A percentile compares a stretch with the other conserved stretches of the same genome.
phyloP scores from a whole-genome alignment of 2,888 invertebrate species.

The Hylaea fasciaria region DNA sequence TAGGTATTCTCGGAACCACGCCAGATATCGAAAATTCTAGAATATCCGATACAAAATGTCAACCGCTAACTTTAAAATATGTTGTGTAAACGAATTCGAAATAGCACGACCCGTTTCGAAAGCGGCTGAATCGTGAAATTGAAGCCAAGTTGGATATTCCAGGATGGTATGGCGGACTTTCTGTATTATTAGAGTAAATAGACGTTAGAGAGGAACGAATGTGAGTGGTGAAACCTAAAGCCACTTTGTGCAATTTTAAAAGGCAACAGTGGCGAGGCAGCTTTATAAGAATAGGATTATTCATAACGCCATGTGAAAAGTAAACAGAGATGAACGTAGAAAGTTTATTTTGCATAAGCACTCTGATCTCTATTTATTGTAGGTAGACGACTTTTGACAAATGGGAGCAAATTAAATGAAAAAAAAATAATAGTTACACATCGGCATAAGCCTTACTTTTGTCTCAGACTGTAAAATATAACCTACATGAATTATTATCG shows the following conservation, averaged over 20 bases:
- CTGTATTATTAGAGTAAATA: constrained; percentile 22
- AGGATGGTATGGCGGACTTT: constrained; percentile 2
- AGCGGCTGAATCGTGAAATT: constrained; percentile 16
- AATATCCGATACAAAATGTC: neutral
- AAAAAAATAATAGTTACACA: too few species aligned
- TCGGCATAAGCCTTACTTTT: too few species aligned
- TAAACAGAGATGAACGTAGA: too few species aligned
- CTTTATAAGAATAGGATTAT: too few species aligned
- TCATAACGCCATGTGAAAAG: too few species aligned
- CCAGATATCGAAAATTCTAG: neutral
- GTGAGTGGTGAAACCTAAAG: constrained; percentile 7
- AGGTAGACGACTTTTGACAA: too few species aligned
- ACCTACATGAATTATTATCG: too few species aligned
- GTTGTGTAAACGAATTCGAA: constrained; percentile 12
- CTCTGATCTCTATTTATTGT: too few species aligned
- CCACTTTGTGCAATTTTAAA: constrained; percentile 2
- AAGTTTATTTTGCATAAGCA: too few species aligned
- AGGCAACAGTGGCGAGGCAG: too few species aligned
- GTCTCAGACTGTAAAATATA: too few species aligned
- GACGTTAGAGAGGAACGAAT: neutral
- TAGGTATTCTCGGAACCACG: neutral
- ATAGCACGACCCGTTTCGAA: constrained; percentile 5
- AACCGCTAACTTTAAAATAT: constrained; percentile 15
- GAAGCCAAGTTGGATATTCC: constrained; percentile 9
- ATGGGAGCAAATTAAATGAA: too few species aligned